Evolutionary conservation across 2,797 vertebrate genomes (phyloP).

Genomic region (Varecia variegata): DNA sequence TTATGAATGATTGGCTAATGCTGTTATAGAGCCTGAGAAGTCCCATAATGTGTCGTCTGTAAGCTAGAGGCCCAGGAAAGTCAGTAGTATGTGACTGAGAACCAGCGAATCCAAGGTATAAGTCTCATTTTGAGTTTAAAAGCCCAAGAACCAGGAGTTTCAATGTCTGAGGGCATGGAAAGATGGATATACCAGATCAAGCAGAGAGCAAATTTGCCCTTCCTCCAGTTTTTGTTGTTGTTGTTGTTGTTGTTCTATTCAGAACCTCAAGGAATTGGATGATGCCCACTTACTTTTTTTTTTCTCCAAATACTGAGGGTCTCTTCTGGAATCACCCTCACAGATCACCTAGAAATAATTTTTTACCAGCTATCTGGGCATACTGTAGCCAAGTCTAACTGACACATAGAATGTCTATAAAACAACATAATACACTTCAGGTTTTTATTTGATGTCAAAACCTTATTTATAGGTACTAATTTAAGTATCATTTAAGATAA

Average conservation of each 20-base stretch:
- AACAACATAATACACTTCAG: too few relatives aligned
- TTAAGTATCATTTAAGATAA: not conserved
- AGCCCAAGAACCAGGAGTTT: not conserved
- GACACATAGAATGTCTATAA: not conserved
- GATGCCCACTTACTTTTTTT: not conserved
- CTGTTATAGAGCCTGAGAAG: not conserved
- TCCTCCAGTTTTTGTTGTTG: not conserved
- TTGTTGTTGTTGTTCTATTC: not conserved
- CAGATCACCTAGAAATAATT: not conserved
- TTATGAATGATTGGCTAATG: not conserved
- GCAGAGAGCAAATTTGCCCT: not conserved
- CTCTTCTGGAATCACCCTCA: not conserved
- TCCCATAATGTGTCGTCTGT: not conserved
- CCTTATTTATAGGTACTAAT: not conserved
- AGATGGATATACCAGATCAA: not conserved
- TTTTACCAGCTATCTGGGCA: not conserved
- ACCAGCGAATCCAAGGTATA: not conserved
- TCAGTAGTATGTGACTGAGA: not conserved
- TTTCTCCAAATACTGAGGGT: too few relatives aligned
- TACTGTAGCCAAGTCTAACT: not conserved
- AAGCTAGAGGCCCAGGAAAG: not conserved
- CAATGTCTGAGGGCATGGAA: not conserved
- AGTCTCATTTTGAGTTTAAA: not conserved
- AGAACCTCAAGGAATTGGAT: not conserved
- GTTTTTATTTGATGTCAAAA: not conserved